Percentiles rank a stretch among this genome's conserved stretches.
phyloP scores from a whole-genome alignment of 2,888 invertebrate species.

The Papilio protenor region DNA sequence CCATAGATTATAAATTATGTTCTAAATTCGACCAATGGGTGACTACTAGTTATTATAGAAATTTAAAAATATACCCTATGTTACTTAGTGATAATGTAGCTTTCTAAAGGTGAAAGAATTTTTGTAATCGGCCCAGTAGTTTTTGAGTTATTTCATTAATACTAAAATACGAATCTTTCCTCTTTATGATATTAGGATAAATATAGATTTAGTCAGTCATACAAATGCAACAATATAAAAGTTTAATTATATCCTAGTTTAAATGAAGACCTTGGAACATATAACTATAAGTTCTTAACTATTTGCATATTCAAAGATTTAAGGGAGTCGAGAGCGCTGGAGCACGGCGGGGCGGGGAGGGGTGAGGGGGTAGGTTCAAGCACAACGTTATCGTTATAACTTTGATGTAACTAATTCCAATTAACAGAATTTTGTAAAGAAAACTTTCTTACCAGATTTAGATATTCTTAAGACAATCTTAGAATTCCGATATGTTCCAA shows the following conservation, averaged over 20 bases:
- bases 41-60: too few species aligned
- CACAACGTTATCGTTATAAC: slow-evolving; percentile 2
- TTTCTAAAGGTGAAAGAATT: too few species aligned
- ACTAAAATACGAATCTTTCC: too few species aligned
- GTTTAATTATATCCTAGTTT: neutral
- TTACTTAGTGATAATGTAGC: too few species aligned
- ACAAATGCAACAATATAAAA: neutral
- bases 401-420: slow-evolving; percentile 18
- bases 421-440: slow-evolving; percentile 17
- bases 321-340: neutral
- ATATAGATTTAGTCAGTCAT: too few species aligned
- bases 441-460: slow-evolving; percentile 2
- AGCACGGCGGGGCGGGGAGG: neutral
- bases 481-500: neutral
- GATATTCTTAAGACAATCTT: slow-evolving; percentile 3
- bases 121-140: too few species aligned
- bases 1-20: too few species aligned
- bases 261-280: slow-evolving; percentile 3
- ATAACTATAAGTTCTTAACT: neutral
- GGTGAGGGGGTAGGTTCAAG: neutral
- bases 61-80: too few species aligned
- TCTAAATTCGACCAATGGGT: too few species aligned
- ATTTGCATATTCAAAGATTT: slow-evolving; percentile 21
- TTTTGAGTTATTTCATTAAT: too few species aligned
- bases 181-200: too few species aligned